Evolutionary conservation across 2,888 invertebrate species (phyloP).

Genomic region (Ophion obscuratus): DNA sequence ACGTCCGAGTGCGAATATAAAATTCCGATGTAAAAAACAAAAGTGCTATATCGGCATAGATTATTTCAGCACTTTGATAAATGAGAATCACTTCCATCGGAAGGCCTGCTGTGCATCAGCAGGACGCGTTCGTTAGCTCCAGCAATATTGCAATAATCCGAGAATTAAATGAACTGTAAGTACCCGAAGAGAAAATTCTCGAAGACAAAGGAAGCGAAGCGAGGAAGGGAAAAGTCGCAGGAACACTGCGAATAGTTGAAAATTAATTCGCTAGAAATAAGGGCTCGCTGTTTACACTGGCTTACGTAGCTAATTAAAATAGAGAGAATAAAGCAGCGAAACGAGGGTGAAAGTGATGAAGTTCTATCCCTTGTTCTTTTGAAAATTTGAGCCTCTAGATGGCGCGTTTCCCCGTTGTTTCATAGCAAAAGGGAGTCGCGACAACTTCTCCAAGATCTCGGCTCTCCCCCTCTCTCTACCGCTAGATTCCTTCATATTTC

Average conservation of each 20-base stretch:
- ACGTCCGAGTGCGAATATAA: too few relatives aligned
- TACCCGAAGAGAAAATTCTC: background rate
- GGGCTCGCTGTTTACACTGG: constrained; percentile 62
- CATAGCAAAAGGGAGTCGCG: constrained; percentile 38
- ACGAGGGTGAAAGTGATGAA: constrained; percentile 31
- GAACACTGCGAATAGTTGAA: constrained; percentile 68
- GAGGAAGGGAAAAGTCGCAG: constrained; percentile 1
- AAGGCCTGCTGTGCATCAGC: background rate
- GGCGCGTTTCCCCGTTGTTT: constrained; percentile 44
- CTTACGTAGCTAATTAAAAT: constrained; percentile 61
- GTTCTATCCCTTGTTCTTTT: constrained; percentile 49
- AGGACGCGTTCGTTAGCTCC: background rate
- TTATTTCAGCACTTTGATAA: background rate
- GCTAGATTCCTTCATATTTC: constrained; percentile 27
- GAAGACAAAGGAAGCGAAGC: background rate
- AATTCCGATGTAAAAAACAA: too few relatives aligned
- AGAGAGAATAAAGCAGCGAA: constrained; percentile 48
- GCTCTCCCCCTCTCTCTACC: constrained; percentile 11
- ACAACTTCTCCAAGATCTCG: constrained; percentile 47
- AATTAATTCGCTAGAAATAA: constrained; percentile 77
- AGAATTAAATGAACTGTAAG: constrained; percentile 4
- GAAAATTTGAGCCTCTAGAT: constrained; percentile 42
- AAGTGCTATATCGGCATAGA: background rate
- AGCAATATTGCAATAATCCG: background rate
- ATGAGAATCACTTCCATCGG: background rate